Conservation (phyloP, 2,113 vertebrate genomes). For the Dromiciops gliroides region DNA sequence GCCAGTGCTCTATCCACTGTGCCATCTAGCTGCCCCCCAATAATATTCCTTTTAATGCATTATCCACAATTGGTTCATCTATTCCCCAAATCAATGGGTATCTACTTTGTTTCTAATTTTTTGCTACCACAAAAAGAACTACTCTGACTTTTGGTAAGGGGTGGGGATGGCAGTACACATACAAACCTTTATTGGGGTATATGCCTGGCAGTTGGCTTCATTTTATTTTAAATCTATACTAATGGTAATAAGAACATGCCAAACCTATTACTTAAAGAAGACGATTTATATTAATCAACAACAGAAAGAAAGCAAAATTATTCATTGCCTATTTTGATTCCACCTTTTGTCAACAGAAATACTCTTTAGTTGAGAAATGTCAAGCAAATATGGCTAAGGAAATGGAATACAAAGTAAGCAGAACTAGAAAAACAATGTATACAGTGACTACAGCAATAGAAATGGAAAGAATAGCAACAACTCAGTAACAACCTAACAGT, state of each 20-base stretch:
- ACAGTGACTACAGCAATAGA: not conserved
- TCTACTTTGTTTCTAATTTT: not conserved
- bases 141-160: not conserved
- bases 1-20: no score
- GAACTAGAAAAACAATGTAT: not conserved
- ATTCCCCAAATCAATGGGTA: not conserved
- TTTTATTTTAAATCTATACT: not conserved
- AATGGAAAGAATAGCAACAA: not conserved
- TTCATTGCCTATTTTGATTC: not conserved
- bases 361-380: not conserved
- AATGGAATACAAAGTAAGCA: not conserved
- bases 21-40: no score
- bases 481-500: not conserved
- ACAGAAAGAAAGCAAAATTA: not conserved
- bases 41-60: not conserved
- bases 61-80: not conserved
- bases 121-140: not conserved
- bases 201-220: not conserved
- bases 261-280: not conserved
- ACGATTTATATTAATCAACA: not conserved
- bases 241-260: not conserved
- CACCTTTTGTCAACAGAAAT: not conserved
- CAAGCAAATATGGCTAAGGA: not conserved
- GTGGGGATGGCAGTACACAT: not conserved
- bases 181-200: no score